Conservation (phyloP, 2,888 invertebrate genomes). For the Lutraria lutraria region DNA sequence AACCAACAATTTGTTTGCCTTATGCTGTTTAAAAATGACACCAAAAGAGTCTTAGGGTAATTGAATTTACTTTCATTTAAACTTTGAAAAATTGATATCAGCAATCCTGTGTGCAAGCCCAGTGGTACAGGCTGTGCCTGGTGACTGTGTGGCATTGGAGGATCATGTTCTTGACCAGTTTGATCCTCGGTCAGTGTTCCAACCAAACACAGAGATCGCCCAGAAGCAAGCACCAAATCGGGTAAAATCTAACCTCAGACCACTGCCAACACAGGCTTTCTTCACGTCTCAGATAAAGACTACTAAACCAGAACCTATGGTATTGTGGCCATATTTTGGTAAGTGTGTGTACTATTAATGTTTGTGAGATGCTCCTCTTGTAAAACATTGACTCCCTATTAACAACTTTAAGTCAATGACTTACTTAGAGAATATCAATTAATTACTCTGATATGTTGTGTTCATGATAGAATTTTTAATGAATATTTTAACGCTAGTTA, state of each 20-base stretch:
- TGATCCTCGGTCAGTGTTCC: constrained; percentile 70
- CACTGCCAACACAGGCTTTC: constrained; percentile 79
- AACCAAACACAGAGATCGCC: constrained; percentile 66
- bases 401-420: too few species aligned
- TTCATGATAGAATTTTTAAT: too few species aligned
- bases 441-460: too few species aligned
- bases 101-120: background rate
- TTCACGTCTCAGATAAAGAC: constrained; percentile 75
- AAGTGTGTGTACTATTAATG: background rate
- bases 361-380: background rate
- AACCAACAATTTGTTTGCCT: too few species aligned
- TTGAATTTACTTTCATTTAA: too few species aligned
- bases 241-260: constrained; percentile 65
- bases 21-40: too few species aligned
- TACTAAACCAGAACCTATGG: constrained; percentile 66
- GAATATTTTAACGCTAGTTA: too few species aligned
- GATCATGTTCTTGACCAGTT: constrained; percentile 67
- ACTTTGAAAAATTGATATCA: background rate
- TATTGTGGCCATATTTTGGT: constrained; percentile 77
- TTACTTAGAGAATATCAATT: too few species aligned
- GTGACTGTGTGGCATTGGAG: constrained; percentile 71
- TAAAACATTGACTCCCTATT: background rate
- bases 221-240: constrained; percentile 67
- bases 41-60: too few species aligned
- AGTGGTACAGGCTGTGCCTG: constrained; percentile 58